These are phyloP conservation scores for Crematogaster levior DNA, from an alignment of 2,888 invertebrate species.

Conservation along the genomic window DNA sequence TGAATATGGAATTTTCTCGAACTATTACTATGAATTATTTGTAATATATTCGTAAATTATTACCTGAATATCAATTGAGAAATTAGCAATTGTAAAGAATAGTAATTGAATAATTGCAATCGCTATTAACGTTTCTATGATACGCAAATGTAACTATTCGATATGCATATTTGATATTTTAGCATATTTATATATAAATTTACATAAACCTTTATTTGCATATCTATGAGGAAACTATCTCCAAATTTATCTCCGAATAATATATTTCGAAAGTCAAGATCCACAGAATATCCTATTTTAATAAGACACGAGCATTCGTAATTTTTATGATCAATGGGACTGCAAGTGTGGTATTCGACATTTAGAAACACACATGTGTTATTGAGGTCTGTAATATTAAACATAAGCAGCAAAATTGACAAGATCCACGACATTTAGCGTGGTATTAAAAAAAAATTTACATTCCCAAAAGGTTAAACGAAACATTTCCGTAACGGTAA, in stretches of 20 bases:
- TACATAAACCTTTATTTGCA: background rate
- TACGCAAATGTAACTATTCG: slow-evolving; percentile 3
- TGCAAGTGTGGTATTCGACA: background rate
- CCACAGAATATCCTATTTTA: background rate
- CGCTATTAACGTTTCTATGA: background rate
- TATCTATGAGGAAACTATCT: background rate
- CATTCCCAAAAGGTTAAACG: background rate
- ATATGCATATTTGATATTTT: background rate
- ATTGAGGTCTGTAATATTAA: background rate
- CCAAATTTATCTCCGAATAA: background rate
- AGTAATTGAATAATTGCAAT: background rate
- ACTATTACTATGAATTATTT: background rate
- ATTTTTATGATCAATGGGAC: background rate
- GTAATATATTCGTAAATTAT: slow-evolving; percentile 1
- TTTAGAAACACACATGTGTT: background rate
- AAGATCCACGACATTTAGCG: background rate
- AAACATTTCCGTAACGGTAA: slow-evolving; percentile 19
- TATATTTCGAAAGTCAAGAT: background rate
- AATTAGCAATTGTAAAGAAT: background rate
- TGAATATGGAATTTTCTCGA: background rate
- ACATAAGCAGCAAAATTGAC: background rate
- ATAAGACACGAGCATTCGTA: background rate
- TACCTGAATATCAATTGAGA: slow-evolving; percentile 3
- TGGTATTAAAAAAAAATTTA: slow-evolving; percentile 14
- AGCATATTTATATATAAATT: slow-evolving; percentile 5